Conservation (phyloP, 2,888 invertebrate species). For the Acanthosepion pharaonis region DNA sequence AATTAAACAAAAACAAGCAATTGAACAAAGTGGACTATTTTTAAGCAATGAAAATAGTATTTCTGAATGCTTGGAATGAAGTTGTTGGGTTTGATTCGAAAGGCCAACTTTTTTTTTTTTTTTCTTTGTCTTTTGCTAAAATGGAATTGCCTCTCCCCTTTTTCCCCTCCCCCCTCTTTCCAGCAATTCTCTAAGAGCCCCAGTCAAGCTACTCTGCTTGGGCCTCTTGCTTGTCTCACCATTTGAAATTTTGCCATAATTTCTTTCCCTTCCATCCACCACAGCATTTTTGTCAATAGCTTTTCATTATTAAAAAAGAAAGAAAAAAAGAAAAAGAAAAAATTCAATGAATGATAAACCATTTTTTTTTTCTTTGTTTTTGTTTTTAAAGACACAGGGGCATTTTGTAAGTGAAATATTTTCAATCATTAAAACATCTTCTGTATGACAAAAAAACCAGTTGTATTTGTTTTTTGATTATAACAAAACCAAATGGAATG, state of each 20-base stretch:
- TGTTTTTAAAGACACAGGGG: not conserved
- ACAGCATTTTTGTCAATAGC: not conserved
- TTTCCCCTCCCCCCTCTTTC: not conserved
- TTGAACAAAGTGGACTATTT: no score
- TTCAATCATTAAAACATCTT: slow-evolving; percentile 43
- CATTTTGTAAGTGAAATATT: slow-evolving; percentile 45
- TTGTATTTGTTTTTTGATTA: not conserved
- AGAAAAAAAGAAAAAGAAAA: not conserved
- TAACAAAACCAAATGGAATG: slow-evolving; percentile 34
- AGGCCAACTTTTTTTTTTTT: not conserved
- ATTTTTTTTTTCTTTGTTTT: not conserved
- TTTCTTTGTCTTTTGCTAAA: not conserved
- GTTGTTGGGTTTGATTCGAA: not conserved
- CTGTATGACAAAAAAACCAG: not conserved
- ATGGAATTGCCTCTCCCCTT: no score
- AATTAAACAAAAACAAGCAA: no score
- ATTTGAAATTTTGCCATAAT: not conserved
- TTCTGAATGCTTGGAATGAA: not conserved
- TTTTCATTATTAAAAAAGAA: not conserved
- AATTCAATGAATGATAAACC: not conserved
- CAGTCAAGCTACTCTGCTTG: no score
- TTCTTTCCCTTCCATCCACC: not conserved
- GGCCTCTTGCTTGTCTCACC: not conserved
- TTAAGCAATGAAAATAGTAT: no score
- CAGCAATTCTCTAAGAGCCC: no score